Conservation (phyloP, 2,888 invertebrate genomes). For the Diarsia mendica region DNA sequence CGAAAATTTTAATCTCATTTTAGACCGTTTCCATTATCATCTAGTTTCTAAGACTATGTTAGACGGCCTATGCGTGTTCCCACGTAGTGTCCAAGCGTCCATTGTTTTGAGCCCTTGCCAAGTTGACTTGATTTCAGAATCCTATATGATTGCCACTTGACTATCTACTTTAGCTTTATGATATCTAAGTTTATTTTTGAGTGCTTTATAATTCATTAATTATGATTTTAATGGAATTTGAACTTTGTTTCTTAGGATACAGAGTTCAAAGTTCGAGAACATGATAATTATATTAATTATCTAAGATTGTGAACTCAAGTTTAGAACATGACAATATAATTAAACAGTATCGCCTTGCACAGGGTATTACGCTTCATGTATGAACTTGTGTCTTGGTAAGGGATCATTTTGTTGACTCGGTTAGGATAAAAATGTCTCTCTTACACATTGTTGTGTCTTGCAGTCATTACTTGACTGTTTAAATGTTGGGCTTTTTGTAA, state of each 20-base stretch:
- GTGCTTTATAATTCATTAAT: background rate
- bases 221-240: background rate
- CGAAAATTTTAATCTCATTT: conserved; percentile 64
- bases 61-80: conserved; percentile 73
- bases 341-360: conserved; percentile 74
- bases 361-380: conserved; percentile 73
- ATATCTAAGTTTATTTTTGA: conserved; percentile 6
- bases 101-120: conserved; percentile 68
- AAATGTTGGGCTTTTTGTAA: conserved; percentile 12
- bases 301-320: conserved; percentile 22
- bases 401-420: conserved; percentile 58
- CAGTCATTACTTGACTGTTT: conserved; percentile 20
- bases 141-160: conserved; percentile 10
- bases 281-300: conserved; percentile 23
- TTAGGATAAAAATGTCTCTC: conserved; percentile 49
- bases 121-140: conserved; percentile 46
- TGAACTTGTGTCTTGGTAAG: conserved; percentile 70
- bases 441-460: conserved; percentile 37
- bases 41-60: conserved; percentile 73
- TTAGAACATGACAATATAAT: conserved; percentile 73
- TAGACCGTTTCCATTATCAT: conserved; percentile 66
- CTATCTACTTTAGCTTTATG: background rate
- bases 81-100: conserved; percentile 75
- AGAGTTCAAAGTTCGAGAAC: conserved; percentile 3
- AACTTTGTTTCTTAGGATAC: background rate